phyloP scores from a whole-genome alignment of 1,140 invertebrate species.

The silkworm (Bombyx mori) region DNA sequence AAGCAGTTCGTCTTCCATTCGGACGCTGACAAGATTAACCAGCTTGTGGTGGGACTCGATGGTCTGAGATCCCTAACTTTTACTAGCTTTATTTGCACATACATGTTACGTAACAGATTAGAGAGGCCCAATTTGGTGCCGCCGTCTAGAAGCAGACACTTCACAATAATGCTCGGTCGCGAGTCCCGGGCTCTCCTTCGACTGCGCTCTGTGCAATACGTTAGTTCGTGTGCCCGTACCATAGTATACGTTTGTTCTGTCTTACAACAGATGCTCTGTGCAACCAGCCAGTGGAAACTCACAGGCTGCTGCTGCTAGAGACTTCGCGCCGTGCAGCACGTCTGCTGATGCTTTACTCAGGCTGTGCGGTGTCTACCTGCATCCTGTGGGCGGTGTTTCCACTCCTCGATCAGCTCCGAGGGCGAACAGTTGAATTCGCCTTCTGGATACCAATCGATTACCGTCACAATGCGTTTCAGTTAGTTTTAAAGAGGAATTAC shows the following conservation, averaged over 20 bases:
- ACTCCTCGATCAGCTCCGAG: constrained; percentile 15
- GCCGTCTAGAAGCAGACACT: background rate
- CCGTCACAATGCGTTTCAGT: constrained; percentile 1
- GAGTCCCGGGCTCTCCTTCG: background rate
- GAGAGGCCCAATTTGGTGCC: background rate
- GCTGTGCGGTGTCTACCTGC: constrained; percentile 43
- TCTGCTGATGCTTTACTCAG: constrained; percentile 30
- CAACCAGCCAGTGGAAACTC: constrained; percentile 8
- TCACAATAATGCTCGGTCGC: background rate
- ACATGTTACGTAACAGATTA: background rate
- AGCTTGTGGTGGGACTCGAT: constrained; percentile 27
- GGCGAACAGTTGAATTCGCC: constrained; percentile 27
- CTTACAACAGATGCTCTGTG: constrained; percentile 17
- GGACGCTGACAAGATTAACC: constrained; percentile 29
- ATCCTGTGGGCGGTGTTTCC: constrained; percentile 42
- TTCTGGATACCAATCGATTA: constrained; percentile 30
- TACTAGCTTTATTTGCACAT: too few species aligned
- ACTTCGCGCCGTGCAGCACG: constrained; percentile 21
- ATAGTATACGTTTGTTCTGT: too few species aligned
- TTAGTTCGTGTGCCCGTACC: background rate
- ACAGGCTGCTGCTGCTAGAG: constrained; percentile 6
- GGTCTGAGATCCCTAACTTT: constrained; percentile 15
- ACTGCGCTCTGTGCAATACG: background rate
- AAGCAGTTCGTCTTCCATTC: constrained; percentile 46
- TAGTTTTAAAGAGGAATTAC: background rate